phyloP scores from a whole-genome alignment of 2,113 vertebrate species.

The Zosterops borbonicus region DNA sequence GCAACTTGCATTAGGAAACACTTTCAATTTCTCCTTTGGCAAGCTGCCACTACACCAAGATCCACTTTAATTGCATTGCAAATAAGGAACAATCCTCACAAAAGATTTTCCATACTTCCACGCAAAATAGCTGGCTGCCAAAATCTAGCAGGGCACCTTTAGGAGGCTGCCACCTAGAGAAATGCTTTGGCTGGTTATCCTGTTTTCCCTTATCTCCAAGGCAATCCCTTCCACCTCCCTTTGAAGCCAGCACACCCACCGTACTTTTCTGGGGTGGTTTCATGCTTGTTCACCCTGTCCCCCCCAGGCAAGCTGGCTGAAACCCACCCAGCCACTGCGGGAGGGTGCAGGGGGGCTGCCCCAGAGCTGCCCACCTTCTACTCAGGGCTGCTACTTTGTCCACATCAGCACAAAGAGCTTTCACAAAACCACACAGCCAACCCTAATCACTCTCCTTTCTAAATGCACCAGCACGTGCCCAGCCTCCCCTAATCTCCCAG shows the following conservation, averaged over 20 bases:
- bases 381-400: background rate
- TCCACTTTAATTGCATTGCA: constrained; percentile 41
- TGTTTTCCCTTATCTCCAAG: background rate
- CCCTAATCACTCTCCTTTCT: constrained; percentile 55
- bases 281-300: background rate
- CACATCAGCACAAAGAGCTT: constrained; percentile 41
- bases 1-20: constrained; percentile 22
- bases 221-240: background rate
- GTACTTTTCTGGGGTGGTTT: background rate
- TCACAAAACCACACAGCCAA: constrained; percentile 34
- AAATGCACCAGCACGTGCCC: constrained; percentile 56
- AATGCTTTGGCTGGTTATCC: background rate
- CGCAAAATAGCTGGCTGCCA: constrained; percentile 30
- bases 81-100: constrained; percentile 51
- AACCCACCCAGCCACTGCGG: background rate
- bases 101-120: constrained; percentile 62
- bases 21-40: constrained; percentile 57
- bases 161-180: constrained; percentile 50
- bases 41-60: background rate
- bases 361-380: background rate
- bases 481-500: constrained; percentile 47
- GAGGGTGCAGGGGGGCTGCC: background rate
- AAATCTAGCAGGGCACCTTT: constrained; percentile 49
- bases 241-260: background rate
- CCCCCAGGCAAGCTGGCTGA: background rate